phyloP scores from a whole-genome alignment of 2,113 vertebrate species.

The Myiopsitta monachus region DNA sequence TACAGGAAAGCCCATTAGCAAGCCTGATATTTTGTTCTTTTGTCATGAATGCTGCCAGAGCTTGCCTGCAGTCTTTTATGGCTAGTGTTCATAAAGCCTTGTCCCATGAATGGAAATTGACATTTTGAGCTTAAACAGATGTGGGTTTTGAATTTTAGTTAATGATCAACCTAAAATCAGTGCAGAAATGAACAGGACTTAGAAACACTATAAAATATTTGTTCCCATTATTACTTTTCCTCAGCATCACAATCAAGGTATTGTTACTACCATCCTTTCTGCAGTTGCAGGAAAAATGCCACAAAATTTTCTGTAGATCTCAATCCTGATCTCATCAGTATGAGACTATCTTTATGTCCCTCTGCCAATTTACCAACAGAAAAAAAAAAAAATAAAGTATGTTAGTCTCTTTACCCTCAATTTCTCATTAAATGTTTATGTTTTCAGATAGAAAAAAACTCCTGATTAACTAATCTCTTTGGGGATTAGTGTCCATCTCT shows the following conservation, averaged over 20 bases:
- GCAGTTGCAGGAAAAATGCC: background rate
- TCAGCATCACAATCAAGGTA: background rate
- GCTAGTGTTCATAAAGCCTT: background rate
- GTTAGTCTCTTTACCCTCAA: background rate
- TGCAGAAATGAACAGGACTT: background rate
- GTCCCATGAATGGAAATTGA: background rate
- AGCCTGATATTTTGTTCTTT: background rate
- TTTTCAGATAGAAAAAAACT: background rate
- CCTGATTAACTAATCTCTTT: background rate
- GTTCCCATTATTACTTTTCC: background rate
- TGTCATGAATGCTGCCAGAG: background rate
- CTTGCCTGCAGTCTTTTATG: background rate
- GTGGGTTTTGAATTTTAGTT: background rate
- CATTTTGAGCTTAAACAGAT: background rate
- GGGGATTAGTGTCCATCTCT: background rate
- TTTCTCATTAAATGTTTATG: background rate
- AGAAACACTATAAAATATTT: background rate
- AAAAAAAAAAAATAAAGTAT: background rate
- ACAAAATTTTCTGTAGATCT: background rate
- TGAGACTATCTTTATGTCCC: background rate
- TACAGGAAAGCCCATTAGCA: background rate
- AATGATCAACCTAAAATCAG: background rate
- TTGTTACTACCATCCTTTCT: background rate
- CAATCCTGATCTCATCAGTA: background rate
- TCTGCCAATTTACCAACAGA: background rate